Conservation (phyloP, 2,113 vertebrate genomes). For the Mus pahari region DNA sequence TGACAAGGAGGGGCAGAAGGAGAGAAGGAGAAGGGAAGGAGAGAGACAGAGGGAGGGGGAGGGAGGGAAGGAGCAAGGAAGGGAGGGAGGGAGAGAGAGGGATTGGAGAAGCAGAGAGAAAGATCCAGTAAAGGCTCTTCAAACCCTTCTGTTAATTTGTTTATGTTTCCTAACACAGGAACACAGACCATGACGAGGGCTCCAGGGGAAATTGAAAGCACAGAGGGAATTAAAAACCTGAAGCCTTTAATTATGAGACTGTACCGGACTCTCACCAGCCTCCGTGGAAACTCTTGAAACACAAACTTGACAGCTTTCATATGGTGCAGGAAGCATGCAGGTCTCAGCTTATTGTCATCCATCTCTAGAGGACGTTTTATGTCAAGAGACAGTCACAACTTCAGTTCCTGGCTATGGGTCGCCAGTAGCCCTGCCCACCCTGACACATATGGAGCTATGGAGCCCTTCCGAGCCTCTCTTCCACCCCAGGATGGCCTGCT, state of each 20-base stretch:
- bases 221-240: slow-evolving; percentile 61
- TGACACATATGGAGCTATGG: background rate
- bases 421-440: accelerated
- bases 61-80: background rate
- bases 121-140: background rate
- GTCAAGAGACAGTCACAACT: background rate
- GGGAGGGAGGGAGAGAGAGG: background rate
- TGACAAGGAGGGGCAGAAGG: background rate
- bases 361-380: background rate
- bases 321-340: accelerated
- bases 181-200: slow-evolving; percentile 45
- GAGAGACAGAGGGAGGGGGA: too few relatives aligned
- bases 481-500: slow-evolving; percentile 56
- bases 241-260: slow-evolving; percentile 66
- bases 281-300: background rate
- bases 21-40: background rate
- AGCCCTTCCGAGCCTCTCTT: background rate
- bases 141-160: slow-evolving; percentile 50
- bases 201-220: slow-evolving; percentile 49
- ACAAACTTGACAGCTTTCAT: background rate
- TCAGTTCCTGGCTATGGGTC: background rate
- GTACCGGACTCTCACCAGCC: slow-evolving; percentile 5
- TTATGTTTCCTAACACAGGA: slow-evolving; percentile 57
- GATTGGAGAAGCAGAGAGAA: background rate
- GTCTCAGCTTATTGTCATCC: background rate